Evolutionary conservation across 1,140 invertebrate genomes (phyloP).

Genomic region (Drosophila sp.): DNA sequence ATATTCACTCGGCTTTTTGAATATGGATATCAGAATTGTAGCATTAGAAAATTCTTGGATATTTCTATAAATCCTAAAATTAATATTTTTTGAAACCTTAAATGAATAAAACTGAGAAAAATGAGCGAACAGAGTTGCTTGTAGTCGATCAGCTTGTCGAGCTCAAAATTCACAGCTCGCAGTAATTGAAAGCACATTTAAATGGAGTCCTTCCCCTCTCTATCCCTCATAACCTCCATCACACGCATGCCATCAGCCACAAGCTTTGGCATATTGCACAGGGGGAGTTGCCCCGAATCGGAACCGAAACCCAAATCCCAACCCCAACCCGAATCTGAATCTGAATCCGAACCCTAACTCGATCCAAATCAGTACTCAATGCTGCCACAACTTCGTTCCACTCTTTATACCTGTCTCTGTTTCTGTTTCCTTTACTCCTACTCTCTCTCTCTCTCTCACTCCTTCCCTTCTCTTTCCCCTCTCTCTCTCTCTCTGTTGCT

Average conservation of each 20-base stretch:
- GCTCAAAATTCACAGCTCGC: conserved; percentile 55
- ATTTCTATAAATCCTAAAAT: too few species aligned
- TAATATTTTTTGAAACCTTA: too few species aligned
- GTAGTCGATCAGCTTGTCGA: conserved; percentile 3
- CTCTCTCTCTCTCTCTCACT: neutral
- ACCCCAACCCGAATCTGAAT: too few species aligned
- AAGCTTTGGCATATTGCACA: conserved; percentile 27
- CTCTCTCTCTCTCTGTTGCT: neutral
- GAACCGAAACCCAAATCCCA: too few species aligned
- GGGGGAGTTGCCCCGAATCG: neutral
- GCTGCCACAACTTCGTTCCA: conserved; percentile 12
- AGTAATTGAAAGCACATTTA: conserved; percentile 73
- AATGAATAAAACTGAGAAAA: too few species aligned
- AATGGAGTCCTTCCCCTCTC: conserved; percentile 47
- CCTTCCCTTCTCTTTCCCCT: neutral
- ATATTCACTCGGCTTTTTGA: neutral
- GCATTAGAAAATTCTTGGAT: too few species aligned
- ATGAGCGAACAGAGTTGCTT: neutral
- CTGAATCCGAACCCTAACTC: neutral
- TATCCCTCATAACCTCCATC: neutral
- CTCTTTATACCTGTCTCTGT: neutral
- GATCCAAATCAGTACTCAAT: conserved; percentile 51
- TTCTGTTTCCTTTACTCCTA: too few species aligned
- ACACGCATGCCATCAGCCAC: conserved; percentile 1
- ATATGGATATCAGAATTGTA: too few species aligned